Conservation (phyloP, 2,797 vertebrate genomes). For the Dermochelys coriacea region DNA sequence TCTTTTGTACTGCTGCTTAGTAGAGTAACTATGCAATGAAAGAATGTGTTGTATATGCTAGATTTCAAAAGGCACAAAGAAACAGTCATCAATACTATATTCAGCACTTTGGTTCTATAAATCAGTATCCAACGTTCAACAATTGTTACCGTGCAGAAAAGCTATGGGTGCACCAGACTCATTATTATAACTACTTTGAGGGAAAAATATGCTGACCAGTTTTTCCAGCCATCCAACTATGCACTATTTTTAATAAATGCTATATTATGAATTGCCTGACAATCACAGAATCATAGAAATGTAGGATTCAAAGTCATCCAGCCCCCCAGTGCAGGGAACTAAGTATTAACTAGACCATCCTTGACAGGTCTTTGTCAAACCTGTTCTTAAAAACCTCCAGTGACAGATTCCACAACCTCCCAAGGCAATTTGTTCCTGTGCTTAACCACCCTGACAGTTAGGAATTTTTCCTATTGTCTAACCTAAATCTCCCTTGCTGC, state of each 20-base stretch:
- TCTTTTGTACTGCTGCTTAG: background rate
- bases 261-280: background rate
- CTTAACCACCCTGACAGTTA: background rate
- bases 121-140: background rate
- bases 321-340: background rate
- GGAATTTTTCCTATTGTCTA: background rate
- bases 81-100: background rate
- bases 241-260: background rate
- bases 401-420: background rate
- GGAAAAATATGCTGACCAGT: background rate
- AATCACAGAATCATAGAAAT: background rate
- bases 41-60: background rate
- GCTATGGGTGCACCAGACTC: background rate
- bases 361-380: background rate
- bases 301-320: background rate
- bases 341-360: background rate
- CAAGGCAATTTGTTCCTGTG: background rate
- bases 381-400: background rate
- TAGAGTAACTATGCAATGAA: background rate
- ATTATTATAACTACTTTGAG: background rate
- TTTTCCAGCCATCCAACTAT: background rate
- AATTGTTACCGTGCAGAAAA: background rate
- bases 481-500: background rate
- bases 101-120: background rate
- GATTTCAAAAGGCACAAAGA: background rate